Base-by-base conservation (phyloP, 2,888 invertebrate genomes). In the Xanthia icteritia region DNA sequence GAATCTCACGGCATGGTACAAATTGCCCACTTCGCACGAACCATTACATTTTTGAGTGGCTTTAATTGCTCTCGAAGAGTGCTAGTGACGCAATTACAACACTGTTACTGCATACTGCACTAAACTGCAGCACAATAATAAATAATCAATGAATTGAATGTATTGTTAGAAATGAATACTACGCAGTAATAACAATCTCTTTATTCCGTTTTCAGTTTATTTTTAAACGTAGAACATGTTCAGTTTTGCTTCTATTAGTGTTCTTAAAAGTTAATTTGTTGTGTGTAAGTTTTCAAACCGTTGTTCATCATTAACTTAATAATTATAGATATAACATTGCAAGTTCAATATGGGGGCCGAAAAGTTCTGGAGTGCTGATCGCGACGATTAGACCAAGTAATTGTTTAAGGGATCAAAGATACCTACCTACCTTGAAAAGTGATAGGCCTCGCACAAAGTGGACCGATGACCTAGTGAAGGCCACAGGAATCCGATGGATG, bases 41-140 rank as follows among this genome's bases (percentile, higher is more conserved):
- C 77, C 79, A 88, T 85, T 88, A 85, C 72, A 74, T 83, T 82
- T 83, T 81, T 80, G 85, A 90, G 87, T 82, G 79, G 72, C 78
- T 86, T 82, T 88, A 86, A 89, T 85, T 88, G 81, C 81, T 79
- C 20, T 71, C 51, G 71, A 80, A 88, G 88, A 68, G 82, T 69
- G 67, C 81, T 82, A 79, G 75, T 76, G 79, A 54, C 60, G 74
- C 74, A 73, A 75, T 79, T 86, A 70, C 73, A 36, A 58, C 63
- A 70, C 61, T 70, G 80, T 67, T 68, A 51, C 82, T 76, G n/a
- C n/a, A 72, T 39, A 36, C 58, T 66, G 51, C 51, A 63, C 64
- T 63, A 39, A 66, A 73, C 65, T 61, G 48, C 45, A 61, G 27
- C 15, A n/a, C 42, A 56, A 72, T 66, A 70, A 71, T 58, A 69